These are phyloP conservation scores for Polylopha cassiicola DNA, from an alignment of 2,888 invertebrate genomes.

Conservation along the genomic window DNA sequence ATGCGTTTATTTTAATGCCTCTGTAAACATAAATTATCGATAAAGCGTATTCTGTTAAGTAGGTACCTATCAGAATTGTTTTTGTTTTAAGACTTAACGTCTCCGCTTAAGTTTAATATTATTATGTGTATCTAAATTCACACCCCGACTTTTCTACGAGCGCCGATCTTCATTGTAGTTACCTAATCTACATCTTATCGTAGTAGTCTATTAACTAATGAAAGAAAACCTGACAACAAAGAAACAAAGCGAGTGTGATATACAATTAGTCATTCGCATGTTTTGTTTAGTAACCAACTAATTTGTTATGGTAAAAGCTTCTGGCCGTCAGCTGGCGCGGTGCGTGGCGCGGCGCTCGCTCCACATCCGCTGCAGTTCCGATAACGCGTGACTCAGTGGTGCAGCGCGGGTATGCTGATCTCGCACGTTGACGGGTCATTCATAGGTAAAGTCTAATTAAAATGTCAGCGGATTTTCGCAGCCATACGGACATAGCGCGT, in stretches of 20 bases:
- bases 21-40: constrained; percentile 3
- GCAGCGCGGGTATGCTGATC: constrained; percentile 39
- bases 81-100: constrained; percentile 10
- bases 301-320: constrained; percentile 56
- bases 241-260: constrained; percentile 60
- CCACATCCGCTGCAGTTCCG: constrained; percentile 68
- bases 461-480: constrained; percentile 45
- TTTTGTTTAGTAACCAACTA: constrained; percentile 48
- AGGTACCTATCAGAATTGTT: constrained; percentile 9
- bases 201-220: too few species aligned
- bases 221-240: constrained; percentile 51
- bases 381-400: constrained; percentile 65
- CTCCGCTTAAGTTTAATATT: constrained; percentile 12
- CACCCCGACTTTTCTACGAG: constrained; percentile 8
- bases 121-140: constrained; percentile 10
- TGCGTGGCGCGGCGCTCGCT: constrained; percentile 41
- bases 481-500: constrained; percentile 42
- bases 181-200: too few species aligned
- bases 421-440: constrained; percentile 43
- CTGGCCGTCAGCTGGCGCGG: constrained; percentile 54
- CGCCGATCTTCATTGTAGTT: too few species aligned
- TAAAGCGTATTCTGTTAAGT: constrained; percentile 6
- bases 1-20: not conserved
- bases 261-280: constrained; percentile 59
- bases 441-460: constrained; percentile 38